Conservation (phyloP, 2,113 vertebrate species). For the Cyanoderma ruficeps region DNA sequence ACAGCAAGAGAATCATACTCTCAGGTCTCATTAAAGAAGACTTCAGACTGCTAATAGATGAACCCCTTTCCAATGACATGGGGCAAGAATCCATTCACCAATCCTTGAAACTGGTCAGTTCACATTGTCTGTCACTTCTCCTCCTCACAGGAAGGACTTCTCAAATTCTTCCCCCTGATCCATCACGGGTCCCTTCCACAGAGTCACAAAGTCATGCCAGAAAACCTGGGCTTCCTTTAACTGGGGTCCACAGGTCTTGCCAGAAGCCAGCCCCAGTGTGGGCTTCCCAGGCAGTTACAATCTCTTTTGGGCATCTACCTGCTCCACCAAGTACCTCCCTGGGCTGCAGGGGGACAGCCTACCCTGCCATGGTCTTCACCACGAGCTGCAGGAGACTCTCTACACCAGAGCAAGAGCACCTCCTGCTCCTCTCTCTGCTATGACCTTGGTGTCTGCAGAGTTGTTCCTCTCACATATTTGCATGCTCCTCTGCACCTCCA, state of each 20-base stretch:
- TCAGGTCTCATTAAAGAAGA: background rate
- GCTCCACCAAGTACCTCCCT: background rate
- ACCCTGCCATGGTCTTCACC: background rate
- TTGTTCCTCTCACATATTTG: background rate
- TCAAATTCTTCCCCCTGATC: background rate
- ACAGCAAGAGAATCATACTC: background rate
- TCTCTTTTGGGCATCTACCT: background rate
- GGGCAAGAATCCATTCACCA: background rate
- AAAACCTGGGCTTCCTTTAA: background rate
- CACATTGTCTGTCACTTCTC: background rate
- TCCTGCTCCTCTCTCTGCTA: background rate
- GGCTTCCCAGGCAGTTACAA: background rate
- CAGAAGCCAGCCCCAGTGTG: background rate
- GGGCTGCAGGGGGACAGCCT: background rate
- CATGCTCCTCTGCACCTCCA: background rate
- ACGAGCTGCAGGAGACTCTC: rapidly evolving
- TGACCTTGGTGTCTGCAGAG: background rate
- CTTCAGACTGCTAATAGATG: background rate
- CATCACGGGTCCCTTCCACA: background rate
- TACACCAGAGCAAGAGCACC: background rate
- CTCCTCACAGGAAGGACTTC: background rate
- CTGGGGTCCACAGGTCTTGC: background rate
- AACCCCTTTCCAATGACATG: background rate
- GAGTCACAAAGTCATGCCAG: rapidly evolving
- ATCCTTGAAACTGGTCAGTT: background rate